Evolutionary conservation across 2,113 vertebrate species (phyloP).

Genomic region (Vanacampus margaritifer): DNA sequence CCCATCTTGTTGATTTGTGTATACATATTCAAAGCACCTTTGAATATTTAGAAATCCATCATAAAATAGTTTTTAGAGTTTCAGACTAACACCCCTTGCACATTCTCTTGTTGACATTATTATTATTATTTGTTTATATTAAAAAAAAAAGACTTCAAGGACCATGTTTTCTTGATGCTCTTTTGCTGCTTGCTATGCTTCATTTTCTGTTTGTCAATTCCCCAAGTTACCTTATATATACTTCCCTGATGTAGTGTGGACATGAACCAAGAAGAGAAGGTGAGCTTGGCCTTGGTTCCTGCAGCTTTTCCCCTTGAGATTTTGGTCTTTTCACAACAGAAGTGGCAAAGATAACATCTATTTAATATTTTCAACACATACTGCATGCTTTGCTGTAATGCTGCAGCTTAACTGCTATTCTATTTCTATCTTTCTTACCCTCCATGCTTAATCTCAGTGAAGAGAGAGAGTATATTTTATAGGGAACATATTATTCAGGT

Average conservation of each 20-base stretch:
- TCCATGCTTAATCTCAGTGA: background rate
- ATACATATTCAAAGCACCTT: too few relatives aligned
- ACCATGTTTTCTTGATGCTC: background rate
- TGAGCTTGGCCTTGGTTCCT: slow-evolving; percentile 2
- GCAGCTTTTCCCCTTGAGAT: slow-evolving; percentile 2
- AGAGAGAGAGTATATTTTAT: background rate
- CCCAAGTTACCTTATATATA: background rate
- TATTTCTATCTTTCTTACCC: background rate
- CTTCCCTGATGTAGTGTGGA: background rate
- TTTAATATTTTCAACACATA: background rate
- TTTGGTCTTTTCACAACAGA: background rate
- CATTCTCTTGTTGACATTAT: too few relatives aligned
- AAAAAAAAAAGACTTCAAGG: too few relatives aligned
- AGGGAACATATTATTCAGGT: background rate
- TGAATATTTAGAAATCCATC: too few relatives aligned
- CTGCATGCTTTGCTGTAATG: background rate
- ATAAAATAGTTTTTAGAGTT: too few relatives aligned
- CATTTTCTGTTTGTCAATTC: background rate
- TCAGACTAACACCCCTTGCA: too few relatives aligned
- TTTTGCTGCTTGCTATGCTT: background rate
- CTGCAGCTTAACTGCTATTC: background rate
- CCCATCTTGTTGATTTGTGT: too few relatives aligned
- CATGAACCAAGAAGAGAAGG: background rate
- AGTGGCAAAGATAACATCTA: background rate
- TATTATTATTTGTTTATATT: too few relatives aligned